Conservation (phyloP, 2,888 invertebrate species). For the Folsomia candida region DNA sequence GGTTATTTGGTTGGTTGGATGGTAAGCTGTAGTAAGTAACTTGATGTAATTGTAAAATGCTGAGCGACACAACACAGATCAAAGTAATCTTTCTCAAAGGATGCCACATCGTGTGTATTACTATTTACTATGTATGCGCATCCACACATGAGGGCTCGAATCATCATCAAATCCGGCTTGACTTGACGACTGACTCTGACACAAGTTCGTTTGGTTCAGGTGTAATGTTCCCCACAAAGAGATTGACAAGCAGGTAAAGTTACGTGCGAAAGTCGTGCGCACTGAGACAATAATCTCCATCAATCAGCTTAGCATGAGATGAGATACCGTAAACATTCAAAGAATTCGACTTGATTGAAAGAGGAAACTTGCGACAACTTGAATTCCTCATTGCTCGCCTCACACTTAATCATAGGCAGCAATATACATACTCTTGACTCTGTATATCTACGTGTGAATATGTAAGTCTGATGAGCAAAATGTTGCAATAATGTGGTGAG, state of each 20-base stretch:
- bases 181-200: conserved; percentile 2
- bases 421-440: background rate
- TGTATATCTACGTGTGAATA: background rate
- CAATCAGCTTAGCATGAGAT: conserved; percentile 13
- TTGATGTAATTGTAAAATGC: background rate
- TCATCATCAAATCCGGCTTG: too few relatives aligned
- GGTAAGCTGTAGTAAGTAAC: background rate
- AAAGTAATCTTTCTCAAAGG: background rate
- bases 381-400: too few relatives aligned
- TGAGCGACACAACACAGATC: background rate
- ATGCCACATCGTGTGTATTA: too few relatives aligned
- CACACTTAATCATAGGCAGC: too few relatives aligned
- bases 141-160: background rate
- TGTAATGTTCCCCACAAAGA: background rate
- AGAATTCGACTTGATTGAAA: background rate
- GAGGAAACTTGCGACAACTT: background rate
- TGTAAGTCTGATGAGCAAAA: background rate
- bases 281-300: conserved; percentile 17
- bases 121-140: too few relatives aligned
- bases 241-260: conserved; percentile 9
- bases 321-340: background rate
- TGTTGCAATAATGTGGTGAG: background rate
- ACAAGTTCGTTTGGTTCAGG: background rate
- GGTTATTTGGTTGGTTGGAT: background rate
- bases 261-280: conserved; percentile 21